Evolutionary conservation across 2,888 invertebrate species (phyloP), one percentile per base, ranked within the genome.

Genomic region (Phoenoteleia sp.): DNA sequence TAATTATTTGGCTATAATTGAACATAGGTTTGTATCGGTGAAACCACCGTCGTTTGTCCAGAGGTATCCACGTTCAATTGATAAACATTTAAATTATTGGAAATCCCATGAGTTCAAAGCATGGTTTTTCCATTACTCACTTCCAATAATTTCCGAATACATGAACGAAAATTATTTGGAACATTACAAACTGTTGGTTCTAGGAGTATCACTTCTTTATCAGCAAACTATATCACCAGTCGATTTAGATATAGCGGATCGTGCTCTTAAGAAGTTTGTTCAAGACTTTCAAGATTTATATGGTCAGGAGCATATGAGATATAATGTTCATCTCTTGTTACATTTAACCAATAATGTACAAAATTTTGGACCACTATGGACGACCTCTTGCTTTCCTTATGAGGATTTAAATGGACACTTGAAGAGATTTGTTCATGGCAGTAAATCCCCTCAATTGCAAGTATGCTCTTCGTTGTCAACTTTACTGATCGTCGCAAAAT

Each of bases 341-440:
- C 33, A 33, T 33, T 33, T 33, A 9, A 11, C 11, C 7, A 9
- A 33, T 9, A 33, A 9, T n/a, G n/a, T n/a, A n/a, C n/a, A n/a
- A n/a, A n/a, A n/a, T n/a, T n/a, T n/a, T n/a, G n/a, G n/a, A n/a
- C 33, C 33, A 9, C 33, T 81, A n/a, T 81, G 60, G 58, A 25
- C 54, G 0, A 66, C 58, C 1, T 75, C 86, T 21, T 86, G 83
- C 54, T 86, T 86, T 56, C 76, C 67, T 1, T 84, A 58, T n/a
- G n/a, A n/a, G n/a, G n/a, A n/a, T n/a, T n/a, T n/a, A n/a, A n/a
- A n/a, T n/a, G n/a, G n/a, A n/a, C n/a, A n/a, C n/a, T n/a, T n/a
- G n/a, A n/a, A n/a, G n/a, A n/a, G n/a, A n/a, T n/a, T n/a, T n/a
- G n/a, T n/a, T n/a, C n/a, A n/a, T n/a, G n/a, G n/a, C n/a, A n/a